Evolutionary conservation across 2,797 vertebrate species (phyloP), one percentile per base, ranked within the genome.

Genomic region (Gymnoscopelus microlampas): DNA sequence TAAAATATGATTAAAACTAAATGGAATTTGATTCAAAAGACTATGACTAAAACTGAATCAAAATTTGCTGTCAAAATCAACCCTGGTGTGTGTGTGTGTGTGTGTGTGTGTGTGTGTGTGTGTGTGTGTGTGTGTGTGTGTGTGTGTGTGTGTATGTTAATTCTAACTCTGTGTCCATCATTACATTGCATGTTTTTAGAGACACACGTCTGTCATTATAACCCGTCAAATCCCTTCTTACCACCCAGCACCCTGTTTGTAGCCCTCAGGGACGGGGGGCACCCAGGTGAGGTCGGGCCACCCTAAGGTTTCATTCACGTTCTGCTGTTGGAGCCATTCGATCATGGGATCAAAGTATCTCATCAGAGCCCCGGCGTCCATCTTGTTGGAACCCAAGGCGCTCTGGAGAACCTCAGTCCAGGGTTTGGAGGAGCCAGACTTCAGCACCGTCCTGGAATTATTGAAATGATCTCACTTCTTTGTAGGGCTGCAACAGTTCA

Each of bases 241-340:
- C 98, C 95, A n/a, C 8, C 39, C 39, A 3, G 96, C 94, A 82
- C 94, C 94, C 12, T 93, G 94, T 3, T 96, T 97, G 80, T 99
- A 99, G 53, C 94, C 95, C 62, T 96, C 93, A 10, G 98, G 98
- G 56, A 97, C 19, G 0, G 96, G 95, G 0, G 98, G 98, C 7
- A 84, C 94, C 98, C 98, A 99, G 67, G 94, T 78, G 59, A 95
- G 96, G 0, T 99, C 97, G 0, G 98, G 95, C 98, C 98, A 99
- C 74, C 98, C 98, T 59, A 98, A 74, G 1, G 91, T 95, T 76
- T 99, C 97, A 0, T 86, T 78, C 1, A 0, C 57, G 81, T 99
- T 99, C 91, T 98, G 93, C 58, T 95, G 63, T 60, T 86, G 0
- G 14, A 99, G 91, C 97, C 97, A 99, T 1, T 44, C 1, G 24